These are phyloP conservation scores for Gorsachius magnificus DNA, from an alignment of 2,797 vertebrate species.

Conservation along the genomic window DNA sequence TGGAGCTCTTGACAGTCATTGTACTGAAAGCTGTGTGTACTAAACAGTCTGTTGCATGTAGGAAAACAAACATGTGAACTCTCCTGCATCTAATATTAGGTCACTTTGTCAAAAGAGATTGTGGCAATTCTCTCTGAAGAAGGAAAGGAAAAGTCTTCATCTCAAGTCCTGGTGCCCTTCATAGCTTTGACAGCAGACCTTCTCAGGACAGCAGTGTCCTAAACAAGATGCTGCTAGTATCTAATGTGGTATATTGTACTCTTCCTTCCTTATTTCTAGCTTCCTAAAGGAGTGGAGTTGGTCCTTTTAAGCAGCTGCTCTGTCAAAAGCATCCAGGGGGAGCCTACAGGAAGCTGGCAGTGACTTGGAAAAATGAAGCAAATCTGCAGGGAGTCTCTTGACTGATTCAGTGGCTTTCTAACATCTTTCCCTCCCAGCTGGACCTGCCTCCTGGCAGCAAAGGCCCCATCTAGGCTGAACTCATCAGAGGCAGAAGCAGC, in stretches of 20 bases:
- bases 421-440: neutral
- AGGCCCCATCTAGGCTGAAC: neutral
- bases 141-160: neutral
- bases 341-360: neutral
- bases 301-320: neutral
- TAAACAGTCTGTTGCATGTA: neutral
- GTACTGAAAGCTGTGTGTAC: neutral
- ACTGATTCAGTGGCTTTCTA: neutral
- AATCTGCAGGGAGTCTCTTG: neutral
- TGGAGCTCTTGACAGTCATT: accelerated
- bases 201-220: neutral
- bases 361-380: conserved; percentile 13
- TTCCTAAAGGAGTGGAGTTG: neutral
- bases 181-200: neutral
- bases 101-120: neutral
- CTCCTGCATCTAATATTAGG: neutral
- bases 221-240: neutral
- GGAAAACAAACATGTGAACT: neutral
- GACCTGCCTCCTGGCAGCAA: neutral
- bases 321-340: neutral
- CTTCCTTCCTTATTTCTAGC: neutral
- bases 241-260: neutral
- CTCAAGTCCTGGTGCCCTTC: accelerated
- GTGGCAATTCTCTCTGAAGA: neutral
- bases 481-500: neutral